These are phyloP conservation scores for Aselliscus stoliczkanus DNA, from an alignment of 2,797 vertebrate species.

Conservation along the genomic window DNA sequence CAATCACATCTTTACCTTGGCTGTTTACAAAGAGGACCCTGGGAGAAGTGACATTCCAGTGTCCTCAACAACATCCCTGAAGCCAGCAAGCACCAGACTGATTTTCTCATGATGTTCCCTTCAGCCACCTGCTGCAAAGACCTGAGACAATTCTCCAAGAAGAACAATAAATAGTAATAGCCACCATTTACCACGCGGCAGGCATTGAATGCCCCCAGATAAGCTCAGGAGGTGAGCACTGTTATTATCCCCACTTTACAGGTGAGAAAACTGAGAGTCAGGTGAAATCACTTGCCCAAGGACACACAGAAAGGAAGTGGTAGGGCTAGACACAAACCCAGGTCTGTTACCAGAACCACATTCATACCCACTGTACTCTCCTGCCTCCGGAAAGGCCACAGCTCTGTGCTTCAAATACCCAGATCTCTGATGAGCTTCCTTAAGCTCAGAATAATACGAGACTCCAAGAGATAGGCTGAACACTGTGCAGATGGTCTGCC, in stretches of 20 bases:
- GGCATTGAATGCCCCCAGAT: not conserved
- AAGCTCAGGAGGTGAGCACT: not conserved
- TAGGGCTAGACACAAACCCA: not conserved
- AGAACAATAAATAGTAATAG: constrained; percentile 14
- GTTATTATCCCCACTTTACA: not conserved
- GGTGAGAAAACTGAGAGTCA: constrained; percentile 15
- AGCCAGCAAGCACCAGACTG: no score
- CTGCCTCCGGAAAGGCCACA: not conserved
- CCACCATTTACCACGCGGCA: not conserved
- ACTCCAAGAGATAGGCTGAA: not conserved
- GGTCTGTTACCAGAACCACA: not conserved
- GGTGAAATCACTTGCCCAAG: not conserved
- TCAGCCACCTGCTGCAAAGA: not conserved
- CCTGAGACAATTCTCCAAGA: not conserved
- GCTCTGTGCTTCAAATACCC: not conserved
- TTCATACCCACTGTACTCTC: not conserved
- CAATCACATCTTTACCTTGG: not conserved
- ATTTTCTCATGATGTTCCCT: no score
- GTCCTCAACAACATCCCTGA: not conserved
- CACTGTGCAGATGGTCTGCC: not conserved
- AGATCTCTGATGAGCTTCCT: not conserved
- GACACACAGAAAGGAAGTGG: not conserved
- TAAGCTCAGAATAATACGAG: not conserved
- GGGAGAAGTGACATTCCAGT: not conserved
- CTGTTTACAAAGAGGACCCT: not conserved